Conservation (phyloP, 2,797 vertebrate genomes). For the Lophius americanus region DNA sequence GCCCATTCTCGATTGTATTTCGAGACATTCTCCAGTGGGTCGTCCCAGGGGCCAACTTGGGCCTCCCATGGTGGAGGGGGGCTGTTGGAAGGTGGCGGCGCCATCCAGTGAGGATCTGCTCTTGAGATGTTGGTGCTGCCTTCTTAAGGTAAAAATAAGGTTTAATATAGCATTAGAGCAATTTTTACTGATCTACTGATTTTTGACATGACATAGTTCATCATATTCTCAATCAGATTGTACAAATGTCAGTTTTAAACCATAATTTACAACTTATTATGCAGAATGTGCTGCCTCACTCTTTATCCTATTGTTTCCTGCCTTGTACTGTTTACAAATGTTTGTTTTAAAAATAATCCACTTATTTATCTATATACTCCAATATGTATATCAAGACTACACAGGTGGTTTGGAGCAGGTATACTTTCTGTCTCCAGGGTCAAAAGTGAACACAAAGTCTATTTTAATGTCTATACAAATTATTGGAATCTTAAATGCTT, state of each 20-base stretch:
- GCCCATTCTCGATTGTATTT: slow-evolving; percentile 55
- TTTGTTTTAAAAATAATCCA: too few species aligned
- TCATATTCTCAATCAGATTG: neutral
- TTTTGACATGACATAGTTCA: neutral
- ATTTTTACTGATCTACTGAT: neutral
- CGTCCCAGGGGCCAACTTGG: slow-evolving; percentile 74
- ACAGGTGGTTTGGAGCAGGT: too few species aligned
- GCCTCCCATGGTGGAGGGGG: slow-evolving; percentile 77
- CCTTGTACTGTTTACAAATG: too few species aligned
- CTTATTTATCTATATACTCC: too few species aligned
- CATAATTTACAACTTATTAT: neutral
- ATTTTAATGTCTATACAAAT: too few species aligned
- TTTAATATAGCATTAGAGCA: neutral
- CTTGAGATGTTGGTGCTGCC: slow-evolving; percentile 45
- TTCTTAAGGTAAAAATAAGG: slow-evolving; percentile 31
- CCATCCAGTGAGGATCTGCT: slow-evolving; percentile 75
- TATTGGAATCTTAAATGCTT: too few species aligned
- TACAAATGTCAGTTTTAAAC: neutral
- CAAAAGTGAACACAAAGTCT: too few species aligned
- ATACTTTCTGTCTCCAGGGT: too few species aligned
- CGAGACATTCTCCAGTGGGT: slow-evolving; percentile 49
- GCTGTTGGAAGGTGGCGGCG: slow-evolving; percentile 63
- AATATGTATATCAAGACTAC: too few species aligned
- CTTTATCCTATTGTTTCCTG: too few species aligned
- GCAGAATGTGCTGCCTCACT: neutral